Evolutionary conservation across 2,797 vertebrate species (phyloP), one percentile per base, ranked within the genome.

Genomic region (Crax fasciolata): DNA sequence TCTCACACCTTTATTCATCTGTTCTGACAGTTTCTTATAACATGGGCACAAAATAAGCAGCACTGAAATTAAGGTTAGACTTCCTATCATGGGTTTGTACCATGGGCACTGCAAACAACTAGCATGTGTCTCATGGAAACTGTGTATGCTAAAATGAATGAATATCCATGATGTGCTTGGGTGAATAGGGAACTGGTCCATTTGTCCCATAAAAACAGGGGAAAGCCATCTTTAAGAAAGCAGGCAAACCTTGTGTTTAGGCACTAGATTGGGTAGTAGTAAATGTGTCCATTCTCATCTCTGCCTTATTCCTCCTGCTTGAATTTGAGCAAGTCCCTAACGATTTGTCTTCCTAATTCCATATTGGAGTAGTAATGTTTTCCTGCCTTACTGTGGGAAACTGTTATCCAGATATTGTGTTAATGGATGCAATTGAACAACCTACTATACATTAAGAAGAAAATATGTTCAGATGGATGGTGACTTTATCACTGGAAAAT

Each of bases 371-470:
- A 62, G 57, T 61, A 71, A 49, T 61, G 84, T 71, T 75, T 89
- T 87, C n/a, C 75, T 85, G 62, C 55, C 68, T 84, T 38, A 11
- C 59, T 54, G 6, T 49, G 68, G 74, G 59, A 90, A 46, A 70
- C 41, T 88, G 74, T 73, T 63, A 87, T 44, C 46, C 41, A 72
- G 68, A 75, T 78, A 84, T 15, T 84, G 73, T 48, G 32, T 52
- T 84, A 87, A 91, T 83, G 66, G 30, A 46, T 63, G 41, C 51
- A 87, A 21, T 4, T 83, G 76, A 94, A 68, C 87, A 80, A 83
- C 80, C 52, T 80, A 38, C 59, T n/a, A 79, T 49, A 83, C 79
- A 93, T 90, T 90, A 78, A 85, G 93, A 94, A 93, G 65, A 84
- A 92, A 85, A 75, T 59, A 78, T 35, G 38, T 54, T 87, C 74